Percentiles rank a stretch among this genome's conserved stretches.
These are phyloP conservation scores for Acanthoscelides obtectus DNA, from an alignment of 2,888 invertebrate genomes.

Conservation along the genomic window DNA sequence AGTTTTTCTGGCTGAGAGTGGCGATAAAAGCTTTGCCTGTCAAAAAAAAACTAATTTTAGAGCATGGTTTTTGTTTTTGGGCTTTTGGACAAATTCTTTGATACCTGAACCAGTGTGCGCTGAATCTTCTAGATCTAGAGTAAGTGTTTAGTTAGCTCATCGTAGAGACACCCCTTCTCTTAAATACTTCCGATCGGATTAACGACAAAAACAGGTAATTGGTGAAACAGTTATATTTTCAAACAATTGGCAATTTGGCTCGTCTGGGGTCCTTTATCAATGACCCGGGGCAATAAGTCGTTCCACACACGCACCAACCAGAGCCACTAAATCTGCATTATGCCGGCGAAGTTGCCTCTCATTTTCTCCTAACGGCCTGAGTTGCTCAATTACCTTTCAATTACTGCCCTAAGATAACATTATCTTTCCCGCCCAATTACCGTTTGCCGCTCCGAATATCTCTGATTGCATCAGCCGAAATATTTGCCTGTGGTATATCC, in stretches of 20 bases:
- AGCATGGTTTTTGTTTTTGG: too few species aligned
- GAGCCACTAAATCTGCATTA: conserved; percentile 43
- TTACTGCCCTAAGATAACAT: conserved; percentile 46
- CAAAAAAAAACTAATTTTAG: too few species aligned
- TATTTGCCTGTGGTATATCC: not conserved
- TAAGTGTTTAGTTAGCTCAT: too few species aligned
- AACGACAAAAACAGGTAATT: conserved; percentile 41
- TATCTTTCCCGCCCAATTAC: conserved; percentile 44
- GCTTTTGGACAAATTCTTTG: too few species aligned
- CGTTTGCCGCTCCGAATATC: conserved; percentile 9
- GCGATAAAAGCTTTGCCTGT: too few species aligned
- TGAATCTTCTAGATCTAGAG: too few species aligned
- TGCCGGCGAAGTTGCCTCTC: conserved; percentile 35
- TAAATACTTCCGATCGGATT: conserved; percentile 29
- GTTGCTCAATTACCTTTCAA: conserved; percentile 50
- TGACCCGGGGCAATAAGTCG: conserved; percentile 40
- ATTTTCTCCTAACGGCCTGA: conserved; percentile 44
- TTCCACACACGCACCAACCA: conserved; percentile 40
- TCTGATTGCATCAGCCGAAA: not conserved
- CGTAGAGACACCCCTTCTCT: conserved; percentile 1
- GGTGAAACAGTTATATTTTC: conserved; percentile 40
- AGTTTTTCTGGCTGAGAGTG: too few species aligned
- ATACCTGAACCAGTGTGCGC: too few species aligned
- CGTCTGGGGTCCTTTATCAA: conserved; percentile 44
- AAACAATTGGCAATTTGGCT: conserved; percentile 41